Conservation (phyloP, 2,113 vertebrate genomes). For the Clarias gariepinus region DNA sequence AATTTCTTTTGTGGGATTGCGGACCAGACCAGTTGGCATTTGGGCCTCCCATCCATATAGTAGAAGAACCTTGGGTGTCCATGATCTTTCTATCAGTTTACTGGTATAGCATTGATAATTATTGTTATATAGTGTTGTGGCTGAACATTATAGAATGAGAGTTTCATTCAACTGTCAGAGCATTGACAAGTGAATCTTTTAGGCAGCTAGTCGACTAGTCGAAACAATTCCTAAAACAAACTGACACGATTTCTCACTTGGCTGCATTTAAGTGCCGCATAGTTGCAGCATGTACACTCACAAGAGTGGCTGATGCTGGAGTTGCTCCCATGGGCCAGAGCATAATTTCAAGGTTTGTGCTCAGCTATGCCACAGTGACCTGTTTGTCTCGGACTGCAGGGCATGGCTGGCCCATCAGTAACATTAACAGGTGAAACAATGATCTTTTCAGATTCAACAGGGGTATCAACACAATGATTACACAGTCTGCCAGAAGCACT, state of each 20-base stretch:
- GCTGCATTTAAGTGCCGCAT: neutral
- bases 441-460: neutral
- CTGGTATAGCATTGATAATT: no score
- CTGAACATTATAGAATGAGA: no score
- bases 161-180: neutral
- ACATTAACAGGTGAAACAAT: conserved; percentile 1
- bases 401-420: neutral
- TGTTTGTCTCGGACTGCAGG: neutral
- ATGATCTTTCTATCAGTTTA: no score
- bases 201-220: neutral
- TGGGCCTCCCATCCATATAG: no score
- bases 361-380: conserved; percentile 1
- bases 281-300: neutral
- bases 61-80: no score
- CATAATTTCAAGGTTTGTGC: neutral
- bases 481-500: neutral
- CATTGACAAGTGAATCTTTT: neutral
- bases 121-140: no score
- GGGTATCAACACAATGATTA: neutral
- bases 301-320: neutral
- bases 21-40: no score
- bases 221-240: neutral
- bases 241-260: neutral
- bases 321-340: neutral
- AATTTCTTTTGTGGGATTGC: no score